phyloP scores from a whole-genome alignment of 2,888 invertebrate genomes.

The Osmoderma eremita region DNA sequence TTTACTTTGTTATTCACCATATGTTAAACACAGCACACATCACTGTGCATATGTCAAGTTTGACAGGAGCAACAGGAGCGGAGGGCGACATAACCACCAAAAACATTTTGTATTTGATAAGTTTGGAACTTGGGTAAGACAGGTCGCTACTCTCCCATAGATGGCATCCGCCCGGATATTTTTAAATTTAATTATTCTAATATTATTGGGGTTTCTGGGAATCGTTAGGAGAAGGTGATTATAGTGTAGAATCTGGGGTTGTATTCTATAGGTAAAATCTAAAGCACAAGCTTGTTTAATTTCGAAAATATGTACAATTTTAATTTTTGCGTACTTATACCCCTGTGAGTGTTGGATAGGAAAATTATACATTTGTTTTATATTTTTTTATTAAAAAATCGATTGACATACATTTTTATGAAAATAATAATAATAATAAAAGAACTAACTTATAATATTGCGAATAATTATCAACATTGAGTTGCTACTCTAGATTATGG shows the following conservation, averaged over 20 bases:
- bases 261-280: no score
- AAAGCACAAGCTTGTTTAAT: no score
- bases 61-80: background rate
- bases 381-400: constrained; percentile 49
- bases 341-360: background rate
- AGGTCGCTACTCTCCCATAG: no score
- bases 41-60: constrained; percentile 7
- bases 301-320: no score
- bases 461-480: constrained; percentile 56
- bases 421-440: constrained; percentile 43
- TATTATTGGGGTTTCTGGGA: no score
- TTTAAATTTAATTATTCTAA: no score
- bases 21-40: background rate
- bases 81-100: no score
- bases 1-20: constrained; percentile 49
- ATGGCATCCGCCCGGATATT: background rate
- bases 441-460: constrained; percentile 57
- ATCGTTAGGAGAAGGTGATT: no score
- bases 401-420: constrained; percentile 52
- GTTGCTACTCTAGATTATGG: constrained; percentile 49
- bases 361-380: constrained; percentile 15
- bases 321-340: no score
- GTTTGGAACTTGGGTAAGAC: no score
- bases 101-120: no score
- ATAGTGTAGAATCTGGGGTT: no score